Percentiles rank a stretch among this genome's conserved stretches.
These are phyloP conservation scores for Amphiura filiformis DNA, from an alignment of 35 echinoderm and acorn worm species.

Conservation along the genomic window DNA sequence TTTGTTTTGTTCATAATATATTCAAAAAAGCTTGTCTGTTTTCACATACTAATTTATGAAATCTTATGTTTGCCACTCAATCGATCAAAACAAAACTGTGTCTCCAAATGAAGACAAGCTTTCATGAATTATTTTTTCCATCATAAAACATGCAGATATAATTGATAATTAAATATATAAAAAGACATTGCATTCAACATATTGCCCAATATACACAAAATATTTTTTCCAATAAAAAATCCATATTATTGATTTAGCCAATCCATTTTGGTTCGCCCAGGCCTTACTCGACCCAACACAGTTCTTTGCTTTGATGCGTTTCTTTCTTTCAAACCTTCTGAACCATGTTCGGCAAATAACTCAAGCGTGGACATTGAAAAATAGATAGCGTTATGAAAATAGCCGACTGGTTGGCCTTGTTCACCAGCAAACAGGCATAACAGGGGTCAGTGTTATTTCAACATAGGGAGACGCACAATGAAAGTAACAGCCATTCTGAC, in stretches of 20 bases:
- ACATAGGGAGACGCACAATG: not conserved
- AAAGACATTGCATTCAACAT: too few relatives aligned
- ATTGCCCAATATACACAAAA: not conserved
- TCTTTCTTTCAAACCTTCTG: not conserved
- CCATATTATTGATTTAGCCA: not conserved
- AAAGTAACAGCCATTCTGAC: not conserved
- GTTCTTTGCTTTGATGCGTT: slow-evolving; percentile 1
- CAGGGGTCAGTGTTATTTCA: not conserved
- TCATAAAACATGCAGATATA: too few relatives aligned
- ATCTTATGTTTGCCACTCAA: too few relatives aligned
- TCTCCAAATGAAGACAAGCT: too few relatives aligned
- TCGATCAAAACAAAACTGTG: too few relatives aligned
- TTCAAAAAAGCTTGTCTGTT: too few relatives aligned
- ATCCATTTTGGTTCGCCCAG: not conserved
- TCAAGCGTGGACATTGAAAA: not conserved
- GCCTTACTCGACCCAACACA: not conserved
- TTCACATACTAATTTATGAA: too few relatives aligned
- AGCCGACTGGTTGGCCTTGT: not conserved
- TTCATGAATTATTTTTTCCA: too few relatives aligned
- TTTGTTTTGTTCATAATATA: too few relatives aligned
- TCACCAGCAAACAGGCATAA: not conserved
- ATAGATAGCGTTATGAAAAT: slow-evolving; percentile 1
- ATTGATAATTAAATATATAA: too few relatives aligned
- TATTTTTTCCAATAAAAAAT: not conserved
- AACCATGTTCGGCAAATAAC: not conserved